phyloP scores from a whole-genome alignment of 2,113 vertebrate genomes.

The Stictonetta naevosa region DNA sequence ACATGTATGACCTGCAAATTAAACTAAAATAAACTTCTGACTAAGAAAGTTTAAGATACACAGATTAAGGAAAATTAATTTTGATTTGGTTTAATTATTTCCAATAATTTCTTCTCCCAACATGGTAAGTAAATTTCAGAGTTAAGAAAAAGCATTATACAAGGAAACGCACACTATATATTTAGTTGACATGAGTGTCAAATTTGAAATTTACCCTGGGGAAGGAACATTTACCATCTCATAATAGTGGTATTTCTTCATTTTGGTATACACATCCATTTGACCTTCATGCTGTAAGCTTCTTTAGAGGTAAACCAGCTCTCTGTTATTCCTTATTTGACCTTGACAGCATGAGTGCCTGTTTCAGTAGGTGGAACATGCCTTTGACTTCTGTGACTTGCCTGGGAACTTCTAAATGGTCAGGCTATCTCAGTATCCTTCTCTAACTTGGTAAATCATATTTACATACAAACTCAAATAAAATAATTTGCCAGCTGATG shows the following conservation, averaged over 20 bases:
- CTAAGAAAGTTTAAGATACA: conserved; percentile 9
- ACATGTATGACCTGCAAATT: not conserved
- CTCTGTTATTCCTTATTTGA: conserved; percentile 37
- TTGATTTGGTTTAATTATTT: conserved; percentile 16
- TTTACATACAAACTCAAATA: not conserved
- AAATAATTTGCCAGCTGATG: not conserved
- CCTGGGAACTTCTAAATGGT: not conserved
- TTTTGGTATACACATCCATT: not conserved
- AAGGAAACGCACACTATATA: not conserved
- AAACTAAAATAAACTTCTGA: not conserved
- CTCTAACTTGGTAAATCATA: not conserved
- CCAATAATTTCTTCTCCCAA: not conserved
- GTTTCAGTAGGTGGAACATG: not conserved
- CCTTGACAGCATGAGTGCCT: conserved; percentile 60
- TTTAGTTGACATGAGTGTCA: not conserved
- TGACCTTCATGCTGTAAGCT: conserved; percentile 47
- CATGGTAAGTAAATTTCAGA: not conserved
- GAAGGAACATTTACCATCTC: not conserved
- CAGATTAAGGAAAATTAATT: not conserved
- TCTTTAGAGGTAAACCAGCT: not conserved
- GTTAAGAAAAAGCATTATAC: not conserved
- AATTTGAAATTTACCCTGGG: not conserved
- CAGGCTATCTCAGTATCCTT: not conserved
- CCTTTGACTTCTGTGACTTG: not conserved
- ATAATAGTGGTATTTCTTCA: not conserved